Conservation (phyloP, 2,888 invertebrate genomes). For the Eulithis prunata region DNA sequence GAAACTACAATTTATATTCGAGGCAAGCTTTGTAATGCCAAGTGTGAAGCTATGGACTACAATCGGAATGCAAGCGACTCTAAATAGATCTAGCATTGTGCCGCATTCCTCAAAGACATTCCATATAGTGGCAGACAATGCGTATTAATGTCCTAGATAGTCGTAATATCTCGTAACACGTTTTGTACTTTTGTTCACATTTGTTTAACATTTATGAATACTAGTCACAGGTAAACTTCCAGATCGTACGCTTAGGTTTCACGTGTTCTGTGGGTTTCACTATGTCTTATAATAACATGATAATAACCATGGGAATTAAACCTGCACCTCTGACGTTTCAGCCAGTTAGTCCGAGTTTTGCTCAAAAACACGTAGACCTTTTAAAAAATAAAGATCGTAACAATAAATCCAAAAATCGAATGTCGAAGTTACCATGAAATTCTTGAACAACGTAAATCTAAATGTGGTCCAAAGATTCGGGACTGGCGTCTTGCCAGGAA, state of each 20-base stretch:
- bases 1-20: neutral
- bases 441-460: constrained; percentile 70
- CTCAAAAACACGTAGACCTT: neutral
- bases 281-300: neutral
- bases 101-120: constrained; percentile 30
- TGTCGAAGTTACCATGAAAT: constrained; percentile 52
- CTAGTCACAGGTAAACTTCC: no score
- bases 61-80: constrained; percentile 21
- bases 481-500: constrained; percentile 67
- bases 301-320: neutral
- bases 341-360: neutral
- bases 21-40: constrained; percentile 2
- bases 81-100: constrained; percentile 32
- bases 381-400: neutral
- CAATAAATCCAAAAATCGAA: constrained; percentile 27
- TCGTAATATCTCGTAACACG: neutral
- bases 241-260: no score
- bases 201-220: constrained; percentile 13
- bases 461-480: constrained; percentile 68
- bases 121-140: constrained; percentile 18
- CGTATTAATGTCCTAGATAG: constrained; percentile 12
- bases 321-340: neutral
- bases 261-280: no score
- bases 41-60: constrained; percentile 3
- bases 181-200: constrained; percentile 8